Conservation (phyloP, 2,888 invertebrate species). For the Microplitis manilae region DNA sequence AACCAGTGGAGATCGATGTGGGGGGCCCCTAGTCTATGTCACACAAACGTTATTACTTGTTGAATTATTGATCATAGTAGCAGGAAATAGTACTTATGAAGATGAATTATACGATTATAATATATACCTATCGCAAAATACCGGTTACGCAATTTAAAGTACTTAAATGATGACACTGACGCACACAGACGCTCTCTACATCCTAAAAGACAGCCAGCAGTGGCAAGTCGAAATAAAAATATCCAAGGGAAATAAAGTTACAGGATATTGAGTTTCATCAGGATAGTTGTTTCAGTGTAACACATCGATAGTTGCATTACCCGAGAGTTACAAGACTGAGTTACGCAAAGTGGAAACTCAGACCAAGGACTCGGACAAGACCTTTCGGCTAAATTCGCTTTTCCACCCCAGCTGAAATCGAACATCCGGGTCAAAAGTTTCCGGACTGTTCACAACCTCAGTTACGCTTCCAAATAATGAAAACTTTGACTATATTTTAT, state of each 20-base stretch:
- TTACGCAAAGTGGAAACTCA: constrained; percentile 63
- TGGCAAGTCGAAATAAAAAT: background rate
- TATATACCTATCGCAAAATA: constrained; percentile 29
- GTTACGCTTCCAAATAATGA: constrained; percentile 14
- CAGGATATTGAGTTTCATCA: constrained; percentile 58
- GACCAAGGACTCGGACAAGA: constrained; percentile 20
- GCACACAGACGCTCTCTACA: constrained; percentile 39
- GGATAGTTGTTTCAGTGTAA: constrained; percentile 67
- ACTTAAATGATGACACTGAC: background rate
- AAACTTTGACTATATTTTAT: constrained; percentile 8
- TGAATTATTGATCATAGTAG: constrained; percentile 42
- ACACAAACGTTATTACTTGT: constrained; percentile 19
- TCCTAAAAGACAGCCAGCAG: constrained; percentile 33
- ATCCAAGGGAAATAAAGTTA: constrained; percentile 15
- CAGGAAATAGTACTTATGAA: constrained; percentile 44
- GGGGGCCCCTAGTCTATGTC: constrained; percentile 15
- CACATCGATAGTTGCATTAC: constrained; percentile 70
- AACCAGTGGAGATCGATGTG: constrained; percentile 6
- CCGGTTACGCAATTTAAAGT: constrained; percentile 5
- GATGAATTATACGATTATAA: constrained; percentile 42
- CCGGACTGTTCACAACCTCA: background rate
- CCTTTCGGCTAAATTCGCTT: constrained; percentile 23
- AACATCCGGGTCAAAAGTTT: constrained; percentile 44
- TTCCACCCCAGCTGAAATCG: constrained; percentile 42
- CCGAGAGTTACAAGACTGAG: constrained; percentile 62